Conservation (phyloP, 2,888 invertebrate species). For the Falcaria lacertinaria region DNA sequence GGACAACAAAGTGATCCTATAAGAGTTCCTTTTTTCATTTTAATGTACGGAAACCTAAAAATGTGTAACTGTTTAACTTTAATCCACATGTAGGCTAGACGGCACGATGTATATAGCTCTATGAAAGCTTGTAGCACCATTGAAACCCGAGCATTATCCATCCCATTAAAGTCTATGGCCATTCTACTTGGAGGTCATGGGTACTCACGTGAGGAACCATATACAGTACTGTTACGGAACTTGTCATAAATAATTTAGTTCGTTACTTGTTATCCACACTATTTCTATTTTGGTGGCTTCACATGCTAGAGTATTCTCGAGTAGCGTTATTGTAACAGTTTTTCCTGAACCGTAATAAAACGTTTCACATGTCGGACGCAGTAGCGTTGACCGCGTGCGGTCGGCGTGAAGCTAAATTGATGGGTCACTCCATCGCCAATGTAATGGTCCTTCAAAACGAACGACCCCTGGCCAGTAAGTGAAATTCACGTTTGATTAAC, state of each 20-base stretch:
- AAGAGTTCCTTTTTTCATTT: no score
- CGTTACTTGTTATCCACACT: background rate
- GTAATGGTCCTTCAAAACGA: constrained; percentile 76
- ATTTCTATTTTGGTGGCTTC: constrained; percentile 16
- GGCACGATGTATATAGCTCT: no score
- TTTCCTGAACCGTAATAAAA: constrained; percentile 68
- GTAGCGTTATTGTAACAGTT: constrained; percentile 65
- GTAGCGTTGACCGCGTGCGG: constrained; percentile 61
- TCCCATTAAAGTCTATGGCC: no score
- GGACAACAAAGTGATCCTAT: no score
- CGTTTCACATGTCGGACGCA: constrained; percentile 71
- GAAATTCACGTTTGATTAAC: constrained; percentile 76
- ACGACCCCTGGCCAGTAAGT: constrained; percentile 67
- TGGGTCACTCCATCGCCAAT: constrained; percentile 74
- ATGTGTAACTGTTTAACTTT: no score
- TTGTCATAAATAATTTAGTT: background rate
- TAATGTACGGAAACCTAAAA: no score
- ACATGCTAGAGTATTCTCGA: constrained; percentile 38
- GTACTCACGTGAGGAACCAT: no score
- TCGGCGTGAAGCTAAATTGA: constrained; percentile 74
- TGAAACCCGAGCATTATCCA: no score
- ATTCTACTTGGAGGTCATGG: no score
- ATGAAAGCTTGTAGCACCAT: no score
- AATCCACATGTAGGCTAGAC: no score
- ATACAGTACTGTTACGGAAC: no score